A percentile compares a stretch with the other conserved stretches of the same genome.
Evolutionary conservation across 2,797 vertebrate species (phyloP).

Genomic region (Myiotriccus ornatus): DNA sequence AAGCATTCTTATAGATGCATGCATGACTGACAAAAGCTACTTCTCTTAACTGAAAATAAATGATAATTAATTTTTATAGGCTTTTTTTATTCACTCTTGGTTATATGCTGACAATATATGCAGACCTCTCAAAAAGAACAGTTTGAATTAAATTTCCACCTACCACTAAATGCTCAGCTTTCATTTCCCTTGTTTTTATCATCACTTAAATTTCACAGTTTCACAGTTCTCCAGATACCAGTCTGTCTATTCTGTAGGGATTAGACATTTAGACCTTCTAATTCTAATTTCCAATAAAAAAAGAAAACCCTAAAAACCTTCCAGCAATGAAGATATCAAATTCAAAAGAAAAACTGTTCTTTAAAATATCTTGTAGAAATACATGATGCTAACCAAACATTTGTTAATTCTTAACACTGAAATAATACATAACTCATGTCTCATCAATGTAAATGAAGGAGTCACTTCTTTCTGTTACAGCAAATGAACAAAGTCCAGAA

Average conservation of each 20-base stretch:
- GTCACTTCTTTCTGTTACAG: background rate
- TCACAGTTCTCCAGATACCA: background rate
- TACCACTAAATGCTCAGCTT: background rate
- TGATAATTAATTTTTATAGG: background rate
- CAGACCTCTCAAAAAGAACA: background rate
- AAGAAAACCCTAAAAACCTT: background rate
- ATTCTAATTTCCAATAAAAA: background rate
- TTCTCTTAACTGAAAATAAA: background rate
- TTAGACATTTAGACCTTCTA: background rate
- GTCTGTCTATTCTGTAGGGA: background rate
- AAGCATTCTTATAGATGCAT: background rate
- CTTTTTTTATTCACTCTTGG: background rate
- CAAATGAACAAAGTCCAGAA: background rate
- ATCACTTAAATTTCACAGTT: background rate
- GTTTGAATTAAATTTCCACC: background rate
- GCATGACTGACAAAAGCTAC: background rate
- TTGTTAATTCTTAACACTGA: background rate
- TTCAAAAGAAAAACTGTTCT: background rate
- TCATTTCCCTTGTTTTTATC: background rate
- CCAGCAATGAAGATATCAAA: background rate
- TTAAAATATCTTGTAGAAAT: background rate
- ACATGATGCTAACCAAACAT: background rate
- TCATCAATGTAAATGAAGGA: background rate
- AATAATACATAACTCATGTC: background rate
- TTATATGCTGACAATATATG: background rate